Evolutionary conservation across 35 echinoderm and acorn worm species (phyloP), one percentile per base, ranked within the genome.

Genomic region (Apostichopus parvimensis): DNA sequence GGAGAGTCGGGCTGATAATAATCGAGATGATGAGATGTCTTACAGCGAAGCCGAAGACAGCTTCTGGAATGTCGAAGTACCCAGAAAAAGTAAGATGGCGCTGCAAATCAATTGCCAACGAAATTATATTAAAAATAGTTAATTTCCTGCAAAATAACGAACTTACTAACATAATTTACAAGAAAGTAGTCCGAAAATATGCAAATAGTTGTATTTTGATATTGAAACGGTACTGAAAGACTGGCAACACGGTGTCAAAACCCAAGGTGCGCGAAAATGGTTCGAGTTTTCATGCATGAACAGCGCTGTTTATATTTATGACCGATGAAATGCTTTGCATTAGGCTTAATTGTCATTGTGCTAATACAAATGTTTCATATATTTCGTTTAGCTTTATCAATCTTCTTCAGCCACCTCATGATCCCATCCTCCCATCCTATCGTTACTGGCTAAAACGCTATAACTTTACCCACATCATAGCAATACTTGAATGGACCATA

Each of bases 31-130:
- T 54, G 86, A 53, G 23, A 59, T 72, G 53, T 80, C 87, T 0
- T 98, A 90, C 79, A 92, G 91, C 21, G 92, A 82, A 57, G 87
- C 82, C 18, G 87, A 79, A 71, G 79, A 93, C 14, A 87, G 76
- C 21, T 80, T 90, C 18, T 82, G 92, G 11, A 79, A 54, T 6
- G 72, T 54, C 13, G 45, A 66, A 20, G 85, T 66, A 57, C 54
- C 12, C 17, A 86, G 8, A 61, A 92, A 54, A 90, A 94, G 25
- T 90, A 95, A 89, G 90, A 87, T 56, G 93, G 93, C 75, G 89
- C 94, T 68, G 53, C 34, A 45, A 45, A 45, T 45, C 34, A 45
- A 45, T 45, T 45, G 34, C 34, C 4, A 4, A 45, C 81, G 34
- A 93, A 94, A 87, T 57, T 94, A 6, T 45, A 45, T 45, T 45